A percentile compares a stretch with the other conserved stretches of the same genome.
These are phyloP conservation scores for Muntiacus muntjak DNA, from an alignment of 2,113 vertebrate species.

Conservation along the genomic window DNA sequence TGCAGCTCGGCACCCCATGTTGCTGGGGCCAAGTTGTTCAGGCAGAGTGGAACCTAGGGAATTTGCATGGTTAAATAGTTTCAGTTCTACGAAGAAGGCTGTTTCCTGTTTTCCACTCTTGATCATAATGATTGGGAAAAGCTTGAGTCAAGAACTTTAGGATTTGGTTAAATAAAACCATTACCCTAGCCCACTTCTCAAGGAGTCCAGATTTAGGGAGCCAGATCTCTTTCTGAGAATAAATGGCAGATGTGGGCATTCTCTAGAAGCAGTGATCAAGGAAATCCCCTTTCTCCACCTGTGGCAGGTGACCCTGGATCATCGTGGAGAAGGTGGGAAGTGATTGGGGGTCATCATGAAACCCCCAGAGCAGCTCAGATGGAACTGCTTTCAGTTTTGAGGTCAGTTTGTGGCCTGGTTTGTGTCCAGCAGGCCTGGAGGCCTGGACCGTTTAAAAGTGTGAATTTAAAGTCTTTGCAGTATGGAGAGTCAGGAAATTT, in stretches of 20 bases:
- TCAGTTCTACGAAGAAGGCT: background rate
- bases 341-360: fast-evolving
- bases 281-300: too few relatives aligned
- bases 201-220: background rate
- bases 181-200: too few relatives aligned
- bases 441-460: background rate
- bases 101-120: background rate
- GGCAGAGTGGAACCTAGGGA: background rate
- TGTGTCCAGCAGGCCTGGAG: background rate
- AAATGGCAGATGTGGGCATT: background rate
- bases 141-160: background rate
- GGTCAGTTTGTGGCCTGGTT: background rate
- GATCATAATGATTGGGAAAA: background rate
- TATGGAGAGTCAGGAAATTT: background rate
- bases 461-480: background rate
- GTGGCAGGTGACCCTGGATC: background rate
- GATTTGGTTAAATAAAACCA: background rate
- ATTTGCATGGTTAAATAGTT: background rate
- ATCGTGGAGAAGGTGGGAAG: background rate
- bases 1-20: fast-evolving
- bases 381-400: background rate
- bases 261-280: background rate
- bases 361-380: fast-evolving
- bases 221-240: background rate
- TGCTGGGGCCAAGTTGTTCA: background rate